Percentiles rank a stretch among this genome's conserved stretches.
These are phyloP conservation scores for Coecobrya sp. DNA, from an alignment of 2,888 invertebrate genomes.

Conservation along the genomic window DNA sequence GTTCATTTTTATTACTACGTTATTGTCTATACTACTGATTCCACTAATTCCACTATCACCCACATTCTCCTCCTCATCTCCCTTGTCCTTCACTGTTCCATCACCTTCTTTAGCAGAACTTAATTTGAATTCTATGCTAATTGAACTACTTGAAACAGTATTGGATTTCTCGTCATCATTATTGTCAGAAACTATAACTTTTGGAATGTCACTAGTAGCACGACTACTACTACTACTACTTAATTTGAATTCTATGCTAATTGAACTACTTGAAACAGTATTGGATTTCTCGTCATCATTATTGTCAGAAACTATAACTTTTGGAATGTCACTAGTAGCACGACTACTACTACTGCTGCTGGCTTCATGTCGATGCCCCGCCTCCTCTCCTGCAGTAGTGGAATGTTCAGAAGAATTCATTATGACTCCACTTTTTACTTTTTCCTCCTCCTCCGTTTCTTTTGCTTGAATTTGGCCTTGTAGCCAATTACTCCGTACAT, in stretches of 20 bases:
- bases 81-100: neutral
- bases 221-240: neutral
- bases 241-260: constrained; percentile 73
- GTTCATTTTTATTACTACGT: neutral
- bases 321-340: constrained; percentile 20
- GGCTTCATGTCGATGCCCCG: neutral
- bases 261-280: constrained; percentile 31
- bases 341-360: neutral
- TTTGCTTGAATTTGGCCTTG: constrained; percentile 52
- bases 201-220: constrained; percentile 20
- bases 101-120: neutral
- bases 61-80: constrained; percentile 31
- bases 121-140: constrained; percentile 74
- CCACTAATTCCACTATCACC: constrained; percentile 71
- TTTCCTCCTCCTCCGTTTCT: constrained; percentile 20
- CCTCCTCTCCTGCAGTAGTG: neutral
- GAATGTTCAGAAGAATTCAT: constrained; percentile 16
- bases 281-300: constrained; percentile 12
- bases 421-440: neutral
- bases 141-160: constrained; percentile 43
- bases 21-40: constrained; percentile 59
- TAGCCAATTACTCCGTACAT: constrained; percentile 64
- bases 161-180: constrained; percentile 1
- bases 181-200: constrained; percentile 29
- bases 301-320: constrained; percentile 29